Percentiles rank a stretch among this genome's conserved stretches.
phyloP scores from a whole-genome alignment of 2,113 vertebrate species.

The Gymnogyps californianus region DNA sequence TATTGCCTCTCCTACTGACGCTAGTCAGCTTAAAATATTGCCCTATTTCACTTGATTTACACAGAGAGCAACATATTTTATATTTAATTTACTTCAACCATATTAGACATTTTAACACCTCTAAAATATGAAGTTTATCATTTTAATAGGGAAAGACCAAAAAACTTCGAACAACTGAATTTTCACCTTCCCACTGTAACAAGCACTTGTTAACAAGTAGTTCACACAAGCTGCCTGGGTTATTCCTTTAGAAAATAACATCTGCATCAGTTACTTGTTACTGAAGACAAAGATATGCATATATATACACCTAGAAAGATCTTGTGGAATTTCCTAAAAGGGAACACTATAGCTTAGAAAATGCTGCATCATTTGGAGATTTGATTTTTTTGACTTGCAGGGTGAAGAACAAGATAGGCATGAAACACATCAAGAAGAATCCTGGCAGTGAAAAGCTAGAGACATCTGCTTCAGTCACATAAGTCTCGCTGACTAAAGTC shows the following conservation, averaged over 20 bases:
- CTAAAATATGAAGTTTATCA: not conserved
- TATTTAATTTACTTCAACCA: not conserved
- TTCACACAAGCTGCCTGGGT: not conserved
- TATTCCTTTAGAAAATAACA: not conserved
- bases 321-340: not conserved
- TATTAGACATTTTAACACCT: not conserved
- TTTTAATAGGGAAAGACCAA: not conserved
- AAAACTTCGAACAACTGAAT: not conserved
- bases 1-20: not conserved
- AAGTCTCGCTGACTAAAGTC: not conserved
- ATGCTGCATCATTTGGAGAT: not conserved
- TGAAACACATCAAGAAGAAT: not conserved
- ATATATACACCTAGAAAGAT: not conserved
- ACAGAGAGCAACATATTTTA: not conserved
- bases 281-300: not conserved
- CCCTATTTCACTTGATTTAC: not conserved
- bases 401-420: slow-evolving; percentile 8
- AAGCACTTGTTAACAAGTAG: not conserved
- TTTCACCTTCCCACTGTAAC: not conserved
- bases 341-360: not conserved
- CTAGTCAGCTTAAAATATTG: not conserved
- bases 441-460: not conserved
- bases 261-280: not conserved
- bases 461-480: slow-evolving; percentile 32
- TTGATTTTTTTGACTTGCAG: not conserved